Evolutionary conservation across 2,888 invertebrate genomes (phyloP).

Genomic region (Dynastes hyllus): DNA sequence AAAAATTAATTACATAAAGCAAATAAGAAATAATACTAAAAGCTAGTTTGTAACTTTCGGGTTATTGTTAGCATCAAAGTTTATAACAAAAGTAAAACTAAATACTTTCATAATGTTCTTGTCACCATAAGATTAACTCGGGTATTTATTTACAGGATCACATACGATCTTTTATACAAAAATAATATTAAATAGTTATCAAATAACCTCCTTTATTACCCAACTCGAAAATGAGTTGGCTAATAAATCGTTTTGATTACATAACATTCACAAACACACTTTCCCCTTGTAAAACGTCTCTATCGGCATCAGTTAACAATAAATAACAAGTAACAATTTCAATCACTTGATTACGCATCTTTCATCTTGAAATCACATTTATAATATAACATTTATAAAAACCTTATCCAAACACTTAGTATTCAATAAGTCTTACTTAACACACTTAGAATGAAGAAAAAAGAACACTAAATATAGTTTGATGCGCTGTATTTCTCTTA

Average conservation of each 20-base stretch:
- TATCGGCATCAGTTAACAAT: constrained; percentile 48
- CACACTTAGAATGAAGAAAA: constrained; percentile 43
- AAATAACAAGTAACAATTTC: constrained; percentile 52
- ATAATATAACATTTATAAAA: constrained; percentile 47
- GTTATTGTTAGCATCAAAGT: constrained; percentile 26
- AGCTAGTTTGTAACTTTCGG: constrained; percentile 23
- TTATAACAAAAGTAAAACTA: constrained; percentile 26
- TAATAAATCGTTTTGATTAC: constrained; percentile 30
- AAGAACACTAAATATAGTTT: constrained; percentile 31
- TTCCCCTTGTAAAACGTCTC: constrained; percentile 22
- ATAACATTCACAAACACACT: constrained; percentile 41
- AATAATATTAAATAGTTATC: constrained; percentile 50
- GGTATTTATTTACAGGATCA: constrained; percentile 53
- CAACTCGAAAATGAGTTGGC: constrained; percentile 33
- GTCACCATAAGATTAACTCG: constrained; percentile 42
- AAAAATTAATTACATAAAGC: constrained; percentile 24
- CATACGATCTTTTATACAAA: constrained; percentile 51
- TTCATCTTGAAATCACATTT: constrained; percentile 48
- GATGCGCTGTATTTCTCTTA: constrained; percentile 50
- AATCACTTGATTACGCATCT: constrained; percentile 45
- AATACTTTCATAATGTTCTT: constrained; percentile 27
- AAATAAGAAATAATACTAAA: constrained; percentile 48
- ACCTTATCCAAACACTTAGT: constrained; percentile 43
- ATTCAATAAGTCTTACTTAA: constrained; percentile 34
- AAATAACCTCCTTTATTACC: constrained; percentile 43